Evolutionary conservation across 2,797 vertebrate genomes (phyloP).

Genomic region (Takifugu rubripes): DNA sequence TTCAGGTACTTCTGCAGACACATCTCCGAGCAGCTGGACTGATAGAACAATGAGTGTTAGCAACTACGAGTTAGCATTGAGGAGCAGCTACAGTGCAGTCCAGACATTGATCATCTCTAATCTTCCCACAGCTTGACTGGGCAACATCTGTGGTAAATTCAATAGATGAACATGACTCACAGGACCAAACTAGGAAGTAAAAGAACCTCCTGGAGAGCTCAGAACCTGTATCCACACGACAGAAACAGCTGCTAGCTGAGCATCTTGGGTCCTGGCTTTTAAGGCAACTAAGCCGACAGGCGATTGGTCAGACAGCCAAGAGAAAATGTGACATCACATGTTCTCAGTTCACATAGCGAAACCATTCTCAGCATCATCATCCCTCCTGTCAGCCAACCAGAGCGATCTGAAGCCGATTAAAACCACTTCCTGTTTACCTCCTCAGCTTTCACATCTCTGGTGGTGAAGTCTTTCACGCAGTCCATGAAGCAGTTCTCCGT

Average conservation of each 20-base stretch:
- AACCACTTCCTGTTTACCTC: conserved; percentile 41
- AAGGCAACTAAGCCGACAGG: neutral
- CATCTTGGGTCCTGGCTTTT: neutral
- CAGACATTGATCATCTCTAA: too few species aligned
- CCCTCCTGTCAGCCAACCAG: conserved; percentile 6
- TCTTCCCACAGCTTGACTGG: neutral
- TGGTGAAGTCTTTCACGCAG: conserved; percentile 96
- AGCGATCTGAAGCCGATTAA: neutral
- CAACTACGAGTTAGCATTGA: neutral
- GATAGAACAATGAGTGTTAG: conserved; percentile 6
- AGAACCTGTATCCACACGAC: neutral
- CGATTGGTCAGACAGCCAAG: conserved; percentile 47
- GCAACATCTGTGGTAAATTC: neutral
- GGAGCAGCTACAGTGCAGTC: neutral
- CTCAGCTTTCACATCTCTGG: conserved; percentile 88
- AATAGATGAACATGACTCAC: neutral
- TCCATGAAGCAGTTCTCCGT: conserved; percentile 98
- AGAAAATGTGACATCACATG: conserved; percentile 28
- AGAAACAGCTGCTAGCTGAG: neutral
- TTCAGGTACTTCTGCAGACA: conserved; percentile 98
- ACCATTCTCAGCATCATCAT: conserved; percentile 46
- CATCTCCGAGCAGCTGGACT: conserved; percentile 91
- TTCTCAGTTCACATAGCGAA: conserved; percentile 33
- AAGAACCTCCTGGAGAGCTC: neutral
- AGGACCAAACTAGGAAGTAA: too few species aligned